A percentile compares a stretch with the other conserved stretches of the same genome.
These are phyloP conservation scores for Trissolcus basalis DNA, from an alignment of 1,140 invertebrate species.

Conservation along the genomic window DNA sequence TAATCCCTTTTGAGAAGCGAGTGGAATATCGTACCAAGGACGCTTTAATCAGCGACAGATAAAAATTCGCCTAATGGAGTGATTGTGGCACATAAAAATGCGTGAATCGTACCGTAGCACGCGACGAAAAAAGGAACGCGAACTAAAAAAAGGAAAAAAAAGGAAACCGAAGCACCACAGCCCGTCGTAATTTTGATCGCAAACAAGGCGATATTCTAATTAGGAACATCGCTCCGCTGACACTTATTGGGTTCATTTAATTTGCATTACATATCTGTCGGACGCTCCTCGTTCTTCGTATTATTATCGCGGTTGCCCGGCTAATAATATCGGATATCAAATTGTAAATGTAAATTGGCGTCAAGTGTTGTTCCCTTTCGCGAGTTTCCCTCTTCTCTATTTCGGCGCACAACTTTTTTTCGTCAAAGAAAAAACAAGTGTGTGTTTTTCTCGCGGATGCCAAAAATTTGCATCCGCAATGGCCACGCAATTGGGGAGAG, in stretches of 20 bases:
- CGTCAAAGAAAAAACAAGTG: no score
- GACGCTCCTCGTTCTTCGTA: not conserved
- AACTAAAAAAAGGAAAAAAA: not conserved
- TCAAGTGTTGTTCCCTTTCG: no score
- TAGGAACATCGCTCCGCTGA: not conserved
- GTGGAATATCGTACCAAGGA: not conserved
- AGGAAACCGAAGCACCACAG: not conserved
- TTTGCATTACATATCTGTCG: not conserved
- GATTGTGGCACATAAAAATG: conserved; percentile 1
- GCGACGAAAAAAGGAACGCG: not conserved
- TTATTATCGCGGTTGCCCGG: no score
- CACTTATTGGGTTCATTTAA: conserved; percentile 3
- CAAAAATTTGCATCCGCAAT: no score
- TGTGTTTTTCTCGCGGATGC: no score
- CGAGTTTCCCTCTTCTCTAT: no score
- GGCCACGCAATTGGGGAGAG: no score
- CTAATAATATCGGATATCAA: no score
- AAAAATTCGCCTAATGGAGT: not conserved
- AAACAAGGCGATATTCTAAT: not conserved
- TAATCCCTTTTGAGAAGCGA: no score
- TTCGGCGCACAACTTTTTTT: no score
- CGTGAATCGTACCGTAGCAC: not conserved
- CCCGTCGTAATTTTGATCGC: not conserved
- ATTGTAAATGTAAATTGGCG: no score
- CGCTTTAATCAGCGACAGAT: not conserved